phyloP scores from a whole-genome alignment of 2,888 invertebrate genomes.

The Pantelozetes paolii region DNA sequence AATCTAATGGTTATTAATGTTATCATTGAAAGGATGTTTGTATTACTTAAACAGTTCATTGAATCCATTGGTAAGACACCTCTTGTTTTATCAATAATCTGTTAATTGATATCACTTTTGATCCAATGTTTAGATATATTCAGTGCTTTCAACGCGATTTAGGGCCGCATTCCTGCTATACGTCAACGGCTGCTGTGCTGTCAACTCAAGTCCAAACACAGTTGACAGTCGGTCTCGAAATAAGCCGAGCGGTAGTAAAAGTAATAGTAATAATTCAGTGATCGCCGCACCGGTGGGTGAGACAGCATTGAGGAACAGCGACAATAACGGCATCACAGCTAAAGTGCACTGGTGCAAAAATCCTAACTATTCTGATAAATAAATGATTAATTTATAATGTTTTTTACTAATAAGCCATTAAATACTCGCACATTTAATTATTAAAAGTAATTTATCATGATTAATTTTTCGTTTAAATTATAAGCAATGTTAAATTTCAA shows the following conservation, averaged over 20 bases:
- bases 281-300: neutral
- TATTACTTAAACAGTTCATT: constrained; percentile 41
- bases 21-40: constrained; percentile 36
- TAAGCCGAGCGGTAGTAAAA: constrained; percentile 28
- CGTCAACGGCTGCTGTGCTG: constrained; percentile 38
- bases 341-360: constrained; percentile 40
- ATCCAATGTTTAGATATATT: constrained; percentile 43
- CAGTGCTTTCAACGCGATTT: constrained; percentile 49
- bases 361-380: neutral
- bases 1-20: neutral
- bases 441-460: no score
- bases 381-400: no score
- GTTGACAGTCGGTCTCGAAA: neutral
- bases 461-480: no score
- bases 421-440: neutral
- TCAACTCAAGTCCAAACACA: neutral
- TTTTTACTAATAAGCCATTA: no score
- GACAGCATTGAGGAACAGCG: neutral
- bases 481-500: no score
- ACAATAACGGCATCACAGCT: constrained; percentile 14
- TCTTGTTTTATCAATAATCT: neutral
- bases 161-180: constrained; percentile 49
- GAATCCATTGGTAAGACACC: constrained; percentile 40
- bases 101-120: constrained; percentile 1
- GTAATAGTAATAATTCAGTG: constrained; percentile 37